A percentile compares a stretch with the other conserved stretches of the same genome.
phyloP scores from a whole-genome alignment of 1,140 invertebrate genomes.

The Trichonephila inaurata region DNA sequence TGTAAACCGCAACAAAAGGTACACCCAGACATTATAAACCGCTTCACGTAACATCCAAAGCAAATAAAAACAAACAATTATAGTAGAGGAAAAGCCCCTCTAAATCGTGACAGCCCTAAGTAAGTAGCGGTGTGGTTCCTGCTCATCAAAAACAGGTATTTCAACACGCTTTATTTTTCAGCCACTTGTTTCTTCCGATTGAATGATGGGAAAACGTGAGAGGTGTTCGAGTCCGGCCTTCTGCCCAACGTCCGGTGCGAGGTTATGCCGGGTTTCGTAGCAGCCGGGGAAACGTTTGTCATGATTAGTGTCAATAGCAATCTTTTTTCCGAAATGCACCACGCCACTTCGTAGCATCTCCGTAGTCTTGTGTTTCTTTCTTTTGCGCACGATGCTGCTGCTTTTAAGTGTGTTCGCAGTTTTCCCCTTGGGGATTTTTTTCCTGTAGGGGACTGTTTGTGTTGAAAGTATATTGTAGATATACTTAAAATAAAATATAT shows the following conservation, averaged over 20 bases:
- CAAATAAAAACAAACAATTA: not conserved
- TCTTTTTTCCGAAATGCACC: not conserved
- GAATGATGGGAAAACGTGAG: slow-evolving; percentile 40
- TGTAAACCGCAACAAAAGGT: not conserved
- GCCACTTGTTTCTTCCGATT: not conserved
- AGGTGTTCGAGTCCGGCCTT: not conserved
- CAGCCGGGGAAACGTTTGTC: slow-evolving; percentile 23
- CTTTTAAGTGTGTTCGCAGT: not conserved
- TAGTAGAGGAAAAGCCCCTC: not conserved
- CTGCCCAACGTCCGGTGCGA: not conserved
- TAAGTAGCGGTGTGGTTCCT: slow-evolving; percentile 14
- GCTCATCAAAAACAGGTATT: not conserved
- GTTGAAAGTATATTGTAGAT: not conserved
- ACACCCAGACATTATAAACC: not conserved
- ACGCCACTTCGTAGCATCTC: slow-evolving; percentile 13
- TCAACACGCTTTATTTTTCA: slow-evolving; percentile 26
- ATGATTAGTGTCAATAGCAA: slow-evolving; percentile 53
- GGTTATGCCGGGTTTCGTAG: not conserved
- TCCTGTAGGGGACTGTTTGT: not conserved
- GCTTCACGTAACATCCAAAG: not conserved
- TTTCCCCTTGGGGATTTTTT: not conserved
- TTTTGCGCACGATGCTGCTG: not conserved
- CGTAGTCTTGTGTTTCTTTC: not conserved
- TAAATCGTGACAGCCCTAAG: not conserved
- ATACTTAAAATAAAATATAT: too few species aligned